Conservation (phyloP, 2,113 vertebrate species). For the Ceyx margarethae region DNA sequence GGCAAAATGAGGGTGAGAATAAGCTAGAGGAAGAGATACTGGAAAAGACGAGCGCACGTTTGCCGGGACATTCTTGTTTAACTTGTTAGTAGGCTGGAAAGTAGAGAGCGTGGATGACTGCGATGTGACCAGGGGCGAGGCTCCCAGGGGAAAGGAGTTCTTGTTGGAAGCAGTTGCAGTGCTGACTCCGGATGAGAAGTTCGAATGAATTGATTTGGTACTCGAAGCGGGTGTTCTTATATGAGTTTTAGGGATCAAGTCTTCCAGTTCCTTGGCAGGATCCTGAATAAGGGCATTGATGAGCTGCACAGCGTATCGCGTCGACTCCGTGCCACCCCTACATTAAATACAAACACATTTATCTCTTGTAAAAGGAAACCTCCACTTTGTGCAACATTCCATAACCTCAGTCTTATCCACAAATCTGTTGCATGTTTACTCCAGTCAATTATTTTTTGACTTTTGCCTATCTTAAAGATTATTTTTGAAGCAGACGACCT, state of each 20-base stretch:
- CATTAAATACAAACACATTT: conserved; percentile 14
- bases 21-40: conserved; percentile 92
- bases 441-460: background rate
- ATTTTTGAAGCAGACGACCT: background rate
- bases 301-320: conserved; percentile 94
- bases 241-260: conserved; percentile 97
- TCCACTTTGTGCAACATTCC: background rate
- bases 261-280: conserved; percentile 98
- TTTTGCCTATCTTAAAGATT: background rate
- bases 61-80: conserved; percentile 88
- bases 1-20: conserved; percentile 96
- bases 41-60: conserved; percentile 92
- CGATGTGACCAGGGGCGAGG: conserved; percentile 84
- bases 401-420: background rate
- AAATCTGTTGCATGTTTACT: background rate
- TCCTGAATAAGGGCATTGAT: conserved; percentile 99
- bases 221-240: conserved; percentile 90
- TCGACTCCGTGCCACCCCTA: conserved; percentile 97
- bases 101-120: conserved; percentile 86
- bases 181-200: conserved; percentile 83
- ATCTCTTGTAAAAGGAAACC: background rate
- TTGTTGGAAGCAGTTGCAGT: conserved; percentile 86
- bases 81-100: conserved; percentile 86
- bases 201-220: conserved; percentile 84
- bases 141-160: conserved; percentile 86